Base-by-base conservation (phyloP, 2,113 vertebrate species). In the Urocitellus parryii region DNA sequence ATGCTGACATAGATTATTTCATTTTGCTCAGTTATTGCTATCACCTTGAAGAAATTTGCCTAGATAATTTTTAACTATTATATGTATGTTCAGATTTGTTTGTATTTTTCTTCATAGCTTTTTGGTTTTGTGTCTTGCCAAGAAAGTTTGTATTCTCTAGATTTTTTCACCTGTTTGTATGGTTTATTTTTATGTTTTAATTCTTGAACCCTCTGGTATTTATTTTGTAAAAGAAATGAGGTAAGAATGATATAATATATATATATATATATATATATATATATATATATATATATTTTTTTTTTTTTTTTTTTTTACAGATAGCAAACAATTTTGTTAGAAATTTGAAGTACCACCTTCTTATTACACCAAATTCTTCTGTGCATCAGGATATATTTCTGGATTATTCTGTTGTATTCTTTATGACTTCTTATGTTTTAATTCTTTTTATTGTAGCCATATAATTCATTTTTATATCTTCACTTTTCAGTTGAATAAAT, bases 41-140 rank as follows among this genome's bases (percentile, higher is more conserved):
- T 56, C 67, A 89, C n/a, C 12, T 93, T 86, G 90, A 68, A 93
- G 78, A 91, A 78, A 72, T 56, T 74, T 17, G 32, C 9, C 2
- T 13, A n/a, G 34, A 29, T 94, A n/a, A 42, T 68, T 93, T 90
- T 94, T 45, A 90, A 42, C 34, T 88, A 11, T 94, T 72, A 61
- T n/a, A 25, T 80, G 34, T 42, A 24, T 34, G 63, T 37, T 80
- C 34, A 78, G 17, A 90, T 83, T 82, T 95, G 39, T 88, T 18
- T n/a, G 0, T 83, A 34, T 76, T 79, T 82, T 88, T 76, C 24
- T 77, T 88, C 20, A 82, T 4, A 92, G 29, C 18, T 72, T 91
- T 27, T 74, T 80, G 24, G 48, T 86, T 96, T 96, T 94, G 4
- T 78, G 20, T 93, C 73, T 95, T 97, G 67, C 51, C 61, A 92